Evolutionary conservation across 2,797 vertebrate species (phyloP), one percentile per base, ranked within the genome.

Genomic region (Oreochromis grahami): DNA sequence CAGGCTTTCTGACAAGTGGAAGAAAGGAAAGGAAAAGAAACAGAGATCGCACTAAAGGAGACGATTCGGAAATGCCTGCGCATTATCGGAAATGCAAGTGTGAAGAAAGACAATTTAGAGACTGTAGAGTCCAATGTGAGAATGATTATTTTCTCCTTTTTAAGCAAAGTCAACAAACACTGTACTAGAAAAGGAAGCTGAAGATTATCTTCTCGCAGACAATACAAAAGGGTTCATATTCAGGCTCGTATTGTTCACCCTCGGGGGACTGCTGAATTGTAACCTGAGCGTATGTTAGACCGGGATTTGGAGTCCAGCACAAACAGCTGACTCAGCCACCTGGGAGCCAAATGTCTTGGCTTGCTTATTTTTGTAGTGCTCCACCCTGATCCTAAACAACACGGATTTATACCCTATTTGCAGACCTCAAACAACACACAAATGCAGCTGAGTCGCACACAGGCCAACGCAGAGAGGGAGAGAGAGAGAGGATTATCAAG

Each of bases 301-400:
- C 11, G 74, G 78, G 89, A 87, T 84, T 80, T 77, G 77, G 81
- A 90, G 87, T 85, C 15, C 51, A 87, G 78, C 84, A 24, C 79
- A 86, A 93, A 93, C 89, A 91, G 94, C 94, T 95, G 94, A 96
- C 90, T 95, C 94, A 94, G 92, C 85, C 92, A 93, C 94, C 91
- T 91, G 90, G 90, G 89, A 93, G 93, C 92, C 94, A 94, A 95
- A 94, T 80, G 89, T 89, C 91, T 93, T 90, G 91, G 89, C 89
- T 92, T 81, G 87, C 89, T 92, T 84, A 63, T 91, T 93, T 88
- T 90, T 82, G 88, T 86, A 72, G 90, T 6, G 77, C 93, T 93
- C 91, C 91, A 85, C 91, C 92, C 90, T 85, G 81, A 93, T 85
- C 86, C 93, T 65, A 88, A 94, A 94, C 93, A 91, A 91, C 90